phyloP scores from a whole-genome alignment of 2,113 vertebrate species.

The Melanerpes formicivorus region DNA sequence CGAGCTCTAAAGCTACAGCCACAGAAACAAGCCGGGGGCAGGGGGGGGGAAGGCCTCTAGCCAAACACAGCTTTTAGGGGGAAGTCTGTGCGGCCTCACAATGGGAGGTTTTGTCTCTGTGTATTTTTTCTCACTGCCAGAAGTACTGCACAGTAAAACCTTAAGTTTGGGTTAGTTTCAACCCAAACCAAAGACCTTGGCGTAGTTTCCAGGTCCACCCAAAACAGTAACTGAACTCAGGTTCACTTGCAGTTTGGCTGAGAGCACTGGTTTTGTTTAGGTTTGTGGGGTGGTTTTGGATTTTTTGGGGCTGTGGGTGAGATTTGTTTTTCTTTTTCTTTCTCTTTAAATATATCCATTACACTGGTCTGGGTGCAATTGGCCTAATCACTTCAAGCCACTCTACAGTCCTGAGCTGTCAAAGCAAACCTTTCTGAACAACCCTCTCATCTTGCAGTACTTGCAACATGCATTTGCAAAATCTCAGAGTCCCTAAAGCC shows the following conservation, averaged over 20 bases:
- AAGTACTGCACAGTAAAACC: neutral
- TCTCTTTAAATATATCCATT: neutral
- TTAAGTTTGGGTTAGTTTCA: neutral
- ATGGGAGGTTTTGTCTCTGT: neutral
- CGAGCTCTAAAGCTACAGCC: neutral
- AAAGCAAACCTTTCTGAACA: slow-evolving; percentile 31
- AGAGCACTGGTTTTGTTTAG: neutral
- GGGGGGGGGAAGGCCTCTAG: neutral
- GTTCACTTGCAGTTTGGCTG: neutral
- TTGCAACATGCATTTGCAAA: neutral
- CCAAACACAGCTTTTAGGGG: neutral
- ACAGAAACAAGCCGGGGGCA: neutral
- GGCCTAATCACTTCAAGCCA: neutral
- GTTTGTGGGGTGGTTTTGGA: neutral
- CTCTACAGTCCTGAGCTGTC: neutral
- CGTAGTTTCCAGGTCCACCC: neutral
- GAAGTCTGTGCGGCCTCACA: neutral
- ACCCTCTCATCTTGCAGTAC: neutral
- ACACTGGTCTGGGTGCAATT: neutral
- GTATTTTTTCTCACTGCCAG: neutral
- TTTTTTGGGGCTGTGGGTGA: neutral
- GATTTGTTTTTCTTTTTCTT: neutral
- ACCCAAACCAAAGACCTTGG: neutral
- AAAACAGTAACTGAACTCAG: neutral
- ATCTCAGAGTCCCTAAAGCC: neutral